phyloP scores from a whole-genome alignment of 2,797 vertebrate species.

The Hafferia zeledoni region DNA sequence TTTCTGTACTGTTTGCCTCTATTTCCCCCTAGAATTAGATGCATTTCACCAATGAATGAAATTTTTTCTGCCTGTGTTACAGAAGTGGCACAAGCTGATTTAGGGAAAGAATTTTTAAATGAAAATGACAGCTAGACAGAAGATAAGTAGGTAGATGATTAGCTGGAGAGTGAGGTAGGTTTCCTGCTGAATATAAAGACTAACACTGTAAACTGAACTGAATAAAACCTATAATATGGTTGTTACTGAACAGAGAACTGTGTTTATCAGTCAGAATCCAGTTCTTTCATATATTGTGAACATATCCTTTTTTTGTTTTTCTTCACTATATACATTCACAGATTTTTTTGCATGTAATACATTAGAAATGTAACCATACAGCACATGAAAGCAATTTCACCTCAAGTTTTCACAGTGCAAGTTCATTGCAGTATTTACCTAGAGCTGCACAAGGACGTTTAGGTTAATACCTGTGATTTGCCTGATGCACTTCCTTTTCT shows the following conservation, averaged over 20 bases:
- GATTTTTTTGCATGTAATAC: background rate
- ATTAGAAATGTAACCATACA: background rate
- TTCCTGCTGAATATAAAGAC: background rate
- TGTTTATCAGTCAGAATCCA: background rate
- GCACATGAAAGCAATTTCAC: background rate
- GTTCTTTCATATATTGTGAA: background rate
- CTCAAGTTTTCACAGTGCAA: background rate
- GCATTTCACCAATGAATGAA: background rate
- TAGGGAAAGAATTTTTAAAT: background rate
- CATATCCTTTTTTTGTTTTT: background rate
- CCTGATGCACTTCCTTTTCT: background rate
- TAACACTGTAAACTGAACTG: background rate
- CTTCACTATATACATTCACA: background rate
- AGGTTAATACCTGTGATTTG: background rate
- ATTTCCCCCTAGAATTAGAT: background rate
- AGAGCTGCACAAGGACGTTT: background rate
- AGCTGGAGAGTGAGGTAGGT: background rate
- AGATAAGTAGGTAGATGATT: background rate
- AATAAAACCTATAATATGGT: background rate
- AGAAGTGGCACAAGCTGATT: background rate
- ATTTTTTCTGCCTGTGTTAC: background rate
- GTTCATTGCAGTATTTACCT: background rate
- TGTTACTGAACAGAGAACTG: background rate
- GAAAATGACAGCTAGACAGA: background rate
- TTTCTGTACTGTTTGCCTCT: background rate